Evolutionary conservation across 1,140 invertebrate species (phyloP), one percentile per base, ranked within the genome.

Genomic region (Frieseomelitta varia): DNA sequence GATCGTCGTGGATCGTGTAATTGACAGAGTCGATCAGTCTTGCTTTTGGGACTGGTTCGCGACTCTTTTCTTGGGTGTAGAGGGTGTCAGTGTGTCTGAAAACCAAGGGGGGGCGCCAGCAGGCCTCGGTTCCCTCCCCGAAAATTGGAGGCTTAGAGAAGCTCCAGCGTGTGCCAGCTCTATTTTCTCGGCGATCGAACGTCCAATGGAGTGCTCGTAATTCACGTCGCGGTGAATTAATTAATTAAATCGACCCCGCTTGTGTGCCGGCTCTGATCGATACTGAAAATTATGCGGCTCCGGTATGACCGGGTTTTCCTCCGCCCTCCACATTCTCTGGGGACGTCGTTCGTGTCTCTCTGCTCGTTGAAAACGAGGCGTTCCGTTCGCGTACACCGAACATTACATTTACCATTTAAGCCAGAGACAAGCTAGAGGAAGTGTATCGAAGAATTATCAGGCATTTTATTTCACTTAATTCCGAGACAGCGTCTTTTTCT

Each of bases 171-270:
- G 61, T 19, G 21, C 61, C 55, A 74, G 30, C 79, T 87, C 47
- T 63, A 86, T 87, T 87, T 87, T 87, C 86, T 65, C 74, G 72
- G 21, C 86, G 68, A 86, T 87, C 74, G 79, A 87, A 86, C 86
- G 79, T 77, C 74, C 79, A 65, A 83, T 81, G 24, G 61, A 85
- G 75, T 83, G 80, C 86, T 75, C 79, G 85, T 87, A 87, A 83
- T 72, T 86, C 85, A 83, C 71, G 79, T 86, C 79, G 63, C 79
- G 79, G 67, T 56, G 81, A 87, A 87, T 87, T 87, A 87, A 87
- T 87, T 86, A 87, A 87, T 87, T 86, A 87, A 77, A 87, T 87
- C 86, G 85, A 61, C 79, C 79, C 75, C 73, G 74, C 79, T 83
- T 83, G 79, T 51, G 65, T 55, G 61, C 55, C 24, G 72, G 69